phyloP scores from a whole-genome alignment of 64 coral and sea anemone species.

The Actinia tenebrosa region DNA sequence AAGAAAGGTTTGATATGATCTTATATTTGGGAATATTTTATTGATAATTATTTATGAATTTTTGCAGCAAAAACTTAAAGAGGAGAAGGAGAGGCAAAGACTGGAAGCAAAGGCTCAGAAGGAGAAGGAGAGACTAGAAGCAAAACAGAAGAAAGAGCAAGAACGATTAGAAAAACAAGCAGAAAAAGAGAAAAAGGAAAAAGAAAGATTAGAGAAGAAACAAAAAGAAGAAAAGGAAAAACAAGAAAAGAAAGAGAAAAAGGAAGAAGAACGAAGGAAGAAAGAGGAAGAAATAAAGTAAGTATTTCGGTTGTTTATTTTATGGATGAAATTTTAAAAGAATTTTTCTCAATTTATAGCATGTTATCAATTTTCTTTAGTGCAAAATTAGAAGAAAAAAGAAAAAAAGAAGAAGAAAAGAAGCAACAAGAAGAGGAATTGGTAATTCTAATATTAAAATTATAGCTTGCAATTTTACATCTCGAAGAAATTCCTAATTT shows the following conservation, averaged over 20 bases:
- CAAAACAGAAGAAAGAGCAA: conserved; percentile 85
- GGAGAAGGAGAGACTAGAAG: conserved; percentile 80
- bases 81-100: conserved; percentile 64
- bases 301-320: neutral
- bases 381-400: conserved; percentile 68
- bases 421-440: conserved; percentile 80
- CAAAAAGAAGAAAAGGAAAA: conserved; percentile 75
- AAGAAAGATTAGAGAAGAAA: conserved; percentile 75
- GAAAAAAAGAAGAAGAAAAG: conserved; percentile 74
- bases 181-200: conserved; percentile 87
- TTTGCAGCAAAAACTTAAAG: conserved; percentile 62
- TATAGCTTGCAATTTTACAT: neutral
- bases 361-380: conserved; percentile 31
- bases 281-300: conserved; percentile 76
- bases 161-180: conserved; percentile 73
- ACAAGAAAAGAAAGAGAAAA: conserved; percentile 78
- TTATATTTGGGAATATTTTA: neutral
- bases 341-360: neutral
- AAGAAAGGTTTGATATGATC: neutral
- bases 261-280: conserved; percentile 75
- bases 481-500: too few species aligned
- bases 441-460: conserved; percentile 33
- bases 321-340: neutral
- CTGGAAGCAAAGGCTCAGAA: conserved; percentile 63
- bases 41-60: neutral